These are phyloP conservation scores for Cephus nigrinus DNA, from an alignment of 2,888 invertebrate genomes.

Conservation along the genomic window DNA sequence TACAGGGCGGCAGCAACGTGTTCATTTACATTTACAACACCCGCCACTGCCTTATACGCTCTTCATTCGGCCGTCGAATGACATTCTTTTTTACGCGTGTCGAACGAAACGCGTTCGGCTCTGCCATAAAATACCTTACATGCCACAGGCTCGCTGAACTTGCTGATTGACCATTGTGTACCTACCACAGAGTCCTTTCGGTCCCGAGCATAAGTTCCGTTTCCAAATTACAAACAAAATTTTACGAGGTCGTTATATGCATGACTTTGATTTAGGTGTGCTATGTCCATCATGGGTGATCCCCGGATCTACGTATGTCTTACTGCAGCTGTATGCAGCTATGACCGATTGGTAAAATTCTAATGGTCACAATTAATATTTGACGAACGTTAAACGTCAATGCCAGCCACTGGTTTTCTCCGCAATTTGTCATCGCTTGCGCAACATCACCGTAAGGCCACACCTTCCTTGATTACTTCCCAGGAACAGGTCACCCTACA, in stretches of 20 bases:
- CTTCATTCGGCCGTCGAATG: conserved; percentile 45
- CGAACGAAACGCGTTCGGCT: conserved; percentile 33
- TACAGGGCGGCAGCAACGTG: conserved; percentile 47
- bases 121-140: conserved; percentile 31
- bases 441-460: conserved; percentile 11
- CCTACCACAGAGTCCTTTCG: neutral
- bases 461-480: conserved; percentile 13
- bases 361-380: neutral
- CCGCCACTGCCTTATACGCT: conserved; percentile 48
- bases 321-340: too few species aligned
- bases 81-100: conserved; percentile 43
- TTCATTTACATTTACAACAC: conserved; percentile 56
- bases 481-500: neutral
- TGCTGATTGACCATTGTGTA: conserved; percentile 28
- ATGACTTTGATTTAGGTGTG: neutral
- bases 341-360: neutral
- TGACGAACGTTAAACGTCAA: neutral
- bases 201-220: neutral
- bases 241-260: too few species aligned
- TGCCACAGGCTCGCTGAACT: conserved; percentile 32
- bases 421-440: conserved; percentile 18
- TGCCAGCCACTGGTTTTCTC: conserved; percentile 19
- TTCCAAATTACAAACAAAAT: neutral
- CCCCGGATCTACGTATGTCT: too few species aligned
- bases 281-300: too few species aligned